These are phyloP conservation scores for Accipiter virgatus DNA, from an alignment of 2,113 vertebrate species.

Conservation along the genomic window DNA sequence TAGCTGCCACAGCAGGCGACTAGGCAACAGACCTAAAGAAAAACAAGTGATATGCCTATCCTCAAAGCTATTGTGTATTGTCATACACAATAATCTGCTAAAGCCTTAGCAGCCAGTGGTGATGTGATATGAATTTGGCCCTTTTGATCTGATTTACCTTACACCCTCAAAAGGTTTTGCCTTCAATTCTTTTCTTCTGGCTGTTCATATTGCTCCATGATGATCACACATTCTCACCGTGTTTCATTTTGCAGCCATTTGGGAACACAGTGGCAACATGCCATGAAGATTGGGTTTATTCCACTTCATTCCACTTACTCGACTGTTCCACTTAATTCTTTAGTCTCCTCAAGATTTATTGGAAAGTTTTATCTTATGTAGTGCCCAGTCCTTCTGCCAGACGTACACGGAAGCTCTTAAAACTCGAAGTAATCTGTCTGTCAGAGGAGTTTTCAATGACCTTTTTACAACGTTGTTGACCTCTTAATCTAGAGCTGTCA, in stretches of 20 bases:
- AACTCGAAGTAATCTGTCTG: neutral
- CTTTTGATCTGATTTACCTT: constrained; percentile 16
- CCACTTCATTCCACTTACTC: neutral
- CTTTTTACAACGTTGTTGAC: neutral
- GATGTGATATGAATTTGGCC: neutral
- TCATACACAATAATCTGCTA: neutral
- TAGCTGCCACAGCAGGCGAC: neutral
- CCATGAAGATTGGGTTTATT: neutral
- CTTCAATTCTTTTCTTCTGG: constrained; percentile 7
- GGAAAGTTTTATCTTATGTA: constrained; percentile 16
- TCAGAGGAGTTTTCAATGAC: neutral
- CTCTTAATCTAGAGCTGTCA: constrained; percentile 5
- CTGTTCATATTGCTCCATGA: neutral
- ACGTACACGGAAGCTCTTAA: neutral
- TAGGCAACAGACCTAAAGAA: neutral
- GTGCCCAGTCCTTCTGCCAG: neutral
- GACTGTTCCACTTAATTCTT: neutral
- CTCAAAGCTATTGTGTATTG: neutral
- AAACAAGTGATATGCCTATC: neutral
- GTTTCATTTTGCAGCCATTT: neutral
- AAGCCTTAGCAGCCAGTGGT: neutral
- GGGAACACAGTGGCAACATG: neutral
- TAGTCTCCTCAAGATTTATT: constrained; percentile 29
- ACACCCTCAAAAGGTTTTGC: neutral
- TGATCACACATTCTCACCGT: neutral